Percentiles rank a stretch among this genome's conserved stretches.
These are phyloP conservation scores for Semaprochilodus insignis DNA, from an alignment of 2,797 vertebrate species.

Conservation along the genomic window DNA sequence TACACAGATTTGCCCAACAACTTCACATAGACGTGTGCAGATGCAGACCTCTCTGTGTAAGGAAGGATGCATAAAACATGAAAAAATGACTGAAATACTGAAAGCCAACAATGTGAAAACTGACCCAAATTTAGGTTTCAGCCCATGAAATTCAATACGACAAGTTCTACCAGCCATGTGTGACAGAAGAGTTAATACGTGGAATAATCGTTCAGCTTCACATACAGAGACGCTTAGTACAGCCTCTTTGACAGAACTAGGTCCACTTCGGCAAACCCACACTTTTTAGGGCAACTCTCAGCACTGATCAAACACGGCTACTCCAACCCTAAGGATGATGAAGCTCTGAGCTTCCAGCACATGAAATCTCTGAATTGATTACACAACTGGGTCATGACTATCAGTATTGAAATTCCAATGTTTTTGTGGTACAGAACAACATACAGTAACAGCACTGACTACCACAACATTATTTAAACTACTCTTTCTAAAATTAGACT, in stretches of 20 bases:
- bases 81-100: neutral
- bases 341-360: neutral
- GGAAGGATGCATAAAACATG: neutral
- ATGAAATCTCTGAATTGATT: neutral
- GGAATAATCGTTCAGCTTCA: conserved; percentile 1
- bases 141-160: neutral
- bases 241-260: neutral
- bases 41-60: neutral
- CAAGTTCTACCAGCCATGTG: neutral
- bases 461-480: too few species aligned
- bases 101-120: neutral
- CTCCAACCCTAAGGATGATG: neutral
- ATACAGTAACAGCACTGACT: too few species aligned
- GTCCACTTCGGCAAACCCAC: neutral
- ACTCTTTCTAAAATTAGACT: too few species aligned
- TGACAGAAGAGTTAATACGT: neutral
- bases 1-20: neutral
- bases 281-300: conserved; percentile 1
- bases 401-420: neutral
- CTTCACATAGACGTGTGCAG: neutral
- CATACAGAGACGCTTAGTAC: neutral
- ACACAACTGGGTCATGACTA: neutral
- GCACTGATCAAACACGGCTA: neutral
- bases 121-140: neutral
- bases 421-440: neutral